Conservation (phyloP, 2,113 vertebrate genomes). For the Oplegnathus fasciatus region DNA sequence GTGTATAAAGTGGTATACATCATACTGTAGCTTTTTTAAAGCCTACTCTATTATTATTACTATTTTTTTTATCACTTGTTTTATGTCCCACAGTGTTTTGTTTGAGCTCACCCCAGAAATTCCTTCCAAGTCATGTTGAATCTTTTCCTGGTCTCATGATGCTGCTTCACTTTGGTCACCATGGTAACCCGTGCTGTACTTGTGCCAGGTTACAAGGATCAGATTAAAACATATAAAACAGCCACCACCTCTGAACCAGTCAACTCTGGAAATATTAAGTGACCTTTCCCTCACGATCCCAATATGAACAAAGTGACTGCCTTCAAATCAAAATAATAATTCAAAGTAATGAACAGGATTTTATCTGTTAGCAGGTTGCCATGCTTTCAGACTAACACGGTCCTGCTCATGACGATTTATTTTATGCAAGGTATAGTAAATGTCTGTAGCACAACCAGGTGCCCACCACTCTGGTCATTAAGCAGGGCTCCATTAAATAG, state of each 20-base stretch:
- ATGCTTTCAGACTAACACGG: slow-evolving; percentile 6
- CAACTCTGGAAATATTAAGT: neutral
- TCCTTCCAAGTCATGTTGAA: neutral
- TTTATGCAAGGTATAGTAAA: slow-evolving; percentile 20
- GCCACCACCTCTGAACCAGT: neutral
- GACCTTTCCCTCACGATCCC: neutral
- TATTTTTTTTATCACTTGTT: too few relatives aligned
- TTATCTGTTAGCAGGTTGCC: neutral
- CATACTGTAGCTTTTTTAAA: too few relatives aligned
- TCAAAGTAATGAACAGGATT: neutral
- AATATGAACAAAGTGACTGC: neutral
- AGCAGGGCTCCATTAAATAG: slow-evolving; percentile 11
- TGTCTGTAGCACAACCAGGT: neutral
- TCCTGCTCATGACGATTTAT: neutral
- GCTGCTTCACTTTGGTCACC: neutral
- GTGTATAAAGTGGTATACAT: too few relatives aligned
- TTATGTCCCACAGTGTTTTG: neutral
- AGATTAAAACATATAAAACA: neutral
- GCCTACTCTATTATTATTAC: too few relatives aligned
- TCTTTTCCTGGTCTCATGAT: slow-evolving; percentile 4
- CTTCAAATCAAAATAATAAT: slow-evolving; percentile 9
- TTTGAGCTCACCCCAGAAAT: neutral
- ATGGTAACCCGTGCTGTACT: neutral
- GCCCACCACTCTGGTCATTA: slow-evolving; percentile 17
- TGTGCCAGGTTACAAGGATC: neutral